phyloP scores from a whole-genome alignment of 2,888 invertebrate species.

The Aphodius granarius region DNA sequence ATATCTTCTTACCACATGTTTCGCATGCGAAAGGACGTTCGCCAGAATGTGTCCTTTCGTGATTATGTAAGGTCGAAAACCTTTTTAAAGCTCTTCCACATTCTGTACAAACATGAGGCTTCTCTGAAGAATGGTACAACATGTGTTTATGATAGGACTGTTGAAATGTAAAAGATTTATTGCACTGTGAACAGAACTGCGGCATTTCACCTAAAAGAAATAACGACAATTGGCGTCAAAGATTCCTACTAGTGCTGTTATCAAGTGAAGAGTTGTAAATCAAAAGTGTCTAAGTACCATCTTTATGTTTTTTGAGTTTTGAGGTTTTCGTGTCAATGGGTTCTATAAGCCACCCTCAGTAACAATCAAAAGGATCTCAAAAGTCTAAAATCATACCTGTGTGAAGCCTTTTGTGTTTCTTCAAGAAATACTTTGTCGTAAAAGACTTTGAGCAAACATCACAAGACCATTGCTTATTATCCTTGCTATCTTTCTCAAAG shows the following conservation, averaged over 20 bases:
- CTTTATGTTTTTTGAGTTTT: too few species aligned
- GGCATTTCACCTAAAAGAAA: slow-evolving; percentile 78
- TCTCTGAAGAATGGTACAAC: slow-evolving; percentile 83
- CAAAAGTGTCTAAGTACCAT: too few species aligned
- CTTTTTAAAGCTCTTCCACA: slow-evolving; percentile 86
- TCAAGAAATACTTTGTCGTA: slow-evolving; percentile 86
- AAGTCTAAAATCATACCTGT: slow-evolving; percentile 59
- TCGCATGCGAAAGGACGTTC: slow-evolving; percentile 87
- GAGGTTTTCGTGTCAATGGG: too few species aligned
- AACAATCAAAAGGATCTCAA: not conserved
- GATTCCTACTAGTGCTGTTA: too few species aligned
- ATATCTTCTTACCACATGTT: slow-evolving; percentile 86
- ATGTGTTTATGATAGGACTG: slow-evolving; percentile 89
- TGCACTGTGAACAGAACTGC: slow-evolving; percentile 78
- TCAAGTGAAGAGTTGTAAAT: too few species aligned
- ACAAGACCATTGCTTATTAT: slow-evolving; percentile 81
- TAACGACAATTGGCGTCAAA: too few species aligned
- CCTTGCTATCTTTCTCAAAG: not conserved
- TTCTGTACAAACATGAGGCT: slow-evolving; percentile 72
- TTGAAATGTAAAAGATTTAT: slow-evolving; percentile 86
- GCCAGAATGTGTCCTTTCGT: slow-evolving; percentile 81
- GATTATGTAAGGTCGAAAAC: slow-evolving; percentile 83
- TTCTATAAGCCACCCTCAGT: too few species aligned
- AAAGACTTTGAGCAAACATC: slow-evolving; percentile 83
- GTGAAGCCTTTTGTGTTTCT: slow-evolving; percentile 85